Evolutionary conservation across 2,797 vertebrate genomes (phyloP).

Genomic region (Sternotherus odoratus): DNA sequence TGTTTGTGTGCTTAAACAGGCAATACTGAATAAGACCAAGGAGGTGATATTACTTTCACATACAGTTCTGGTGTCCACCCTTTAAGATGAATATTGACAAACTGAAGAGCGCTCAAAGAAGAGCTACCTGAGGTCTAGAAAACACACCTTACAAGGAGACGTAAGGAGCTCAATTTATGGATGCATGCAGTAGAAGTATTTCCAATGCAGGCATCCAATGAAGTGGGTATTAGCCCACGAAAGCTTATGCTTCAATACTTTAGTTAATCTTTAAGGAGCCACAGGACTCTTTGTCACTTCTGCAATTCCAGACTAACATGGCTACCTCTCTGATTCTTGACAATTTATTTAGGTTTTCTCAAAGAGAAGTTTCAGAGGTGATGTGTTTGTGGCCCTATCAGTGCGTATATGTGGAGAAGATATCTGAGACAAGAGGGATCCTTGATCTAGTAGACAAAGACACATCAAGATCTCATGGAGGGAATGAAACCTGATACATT

Average conservation of each 20-base stretch:
- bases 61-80: not conserved
- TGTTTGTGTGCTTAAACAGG: not conserved
- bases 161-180: rapidly evolving
- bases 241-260: too few species aligned
- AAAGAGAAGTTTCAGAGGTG: not conserved
- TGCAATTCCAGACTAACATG: too few species aligned
- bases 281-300: too few species aligned
- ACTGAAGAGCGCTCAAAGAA: not conserved
- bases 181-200: too few species aligned
- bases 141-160: not conserved
- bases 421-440: not conserved
- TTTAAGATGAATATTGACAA: too few species aligned
- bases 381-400: not conserved
- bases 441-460: not conserved
- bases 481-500: conserved; percentile 31
- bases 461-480: not conserved
- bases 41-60: too few species aligned
- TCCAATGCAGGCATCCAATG: too few species aligned
- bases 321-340: too few species aligned
- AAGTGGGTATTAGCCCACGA: too few species aligned
- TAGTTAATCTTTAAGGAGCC: too few species aligned
- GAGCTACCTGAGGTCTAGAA: not conserved
- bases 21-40: not conserved
- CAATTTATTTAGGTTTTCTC: not conserved
- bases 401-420: not conserved